A percentile compares a stretch with the other conserved stretches of the same genome.
Evolutionary conservation across 1,140 invertebrate genomes (phyloP).

Genomic region (Globodera rostochiensis): DNA sequence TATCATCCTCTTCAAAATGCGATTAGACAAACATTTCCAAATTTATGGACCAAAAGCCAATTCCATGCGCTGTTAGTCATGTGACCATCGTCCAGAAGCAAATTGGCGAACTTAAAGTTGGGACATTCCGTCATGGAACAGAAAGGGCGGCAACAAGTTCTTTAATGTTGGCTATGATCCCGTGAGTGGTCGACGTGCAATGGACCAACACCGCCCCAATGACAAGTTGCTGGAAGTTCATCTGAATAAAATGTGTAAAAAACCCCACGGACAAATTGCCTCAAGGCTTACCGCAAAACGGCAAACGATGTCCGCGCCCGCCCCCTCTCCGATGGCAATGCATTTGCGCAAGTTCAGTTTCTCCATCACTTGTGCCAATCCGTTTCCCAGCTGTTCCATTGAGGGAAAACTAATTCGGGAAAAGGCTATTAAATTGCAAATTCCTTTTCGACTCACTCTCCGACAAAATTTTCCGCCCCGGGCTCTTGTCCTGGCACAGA

Average conservation of each 20-base stretch:
- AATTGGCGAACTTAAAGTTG: conserved; percentile 72
- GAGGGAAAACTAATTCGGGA: conserved; percentile 72
- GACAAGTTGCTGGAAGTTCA: conserved; percentile 48
- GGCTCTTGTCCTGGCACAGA: conserved; percentile 81
- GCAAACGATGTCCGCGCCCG: conserved; percentile 83
- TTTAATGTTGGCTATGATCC: conserved; percentile 83
- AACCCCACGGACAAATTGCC: conserved; percentile 71
- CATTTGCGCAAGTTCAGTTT: conserved; percentile 74
- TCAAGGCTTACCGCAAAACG: conserved; percentile 77
- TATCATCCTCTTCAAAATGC: neutral
- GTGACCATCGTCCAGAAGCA: conserved; percentile 71
- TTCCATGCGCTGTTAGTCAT: conserved; percentile 78
- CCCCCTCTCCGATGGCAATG: conserved; percentile 83
- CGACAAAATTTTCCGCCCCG: conserved; percentile 74
- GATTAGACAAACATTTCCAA: conserved; percentile 70
- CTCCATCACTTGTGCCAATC: conserved; percentile 69
- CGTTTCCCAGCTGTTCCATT: conserved; percentile 80
- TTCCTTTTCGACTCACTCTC: conserved; percentile 63
- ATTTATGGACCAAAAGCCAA: conserved; percentile 84
- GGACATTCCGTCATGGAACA: neutral
- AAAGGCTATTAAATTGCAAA: neutral
- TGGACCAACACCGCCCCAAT: conserved; percentile 78
- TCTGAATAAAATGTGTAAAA: conserved; percentile 41
- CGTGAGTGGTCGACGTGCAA: conserved; percentile 79
- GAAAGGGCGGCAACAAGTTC: conserved; percentile 70